These are phyloP conservation scores for Indicator indicator DNA, from an alignment of 2,113 vertebrate species.

Conservation along the genomic window DNA sequence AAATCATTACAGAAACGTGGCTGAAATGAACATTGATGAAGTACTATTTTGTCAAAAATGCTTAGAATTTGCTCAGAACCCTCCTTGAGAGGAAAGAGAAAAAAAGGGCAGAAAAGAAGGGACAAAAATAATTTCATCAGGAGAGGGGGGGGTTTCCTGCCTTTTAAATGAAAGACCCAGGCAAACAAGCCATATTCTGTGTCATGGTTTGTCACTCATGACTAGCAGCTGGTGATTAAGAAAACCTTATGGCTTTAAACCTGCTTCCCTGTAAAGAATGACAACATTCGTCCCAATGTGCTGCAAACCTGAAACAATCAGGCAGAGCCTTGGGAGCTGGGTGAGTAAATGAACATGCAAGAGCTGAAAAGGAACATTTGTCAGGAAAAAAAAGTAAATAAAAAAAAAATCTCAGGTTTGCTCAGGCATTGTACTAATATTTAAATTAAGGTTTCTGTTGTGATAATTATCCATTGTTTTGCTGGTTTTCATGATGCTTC, in stretches of 20 bases:
- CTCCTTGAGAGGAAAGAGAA: not conserved
- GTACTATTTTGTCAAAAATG: not conserved
- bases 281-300: fast-evolving
- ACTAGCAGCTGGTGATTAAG: conserved; percentile 13
- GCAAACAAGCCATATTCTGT: not conserved
- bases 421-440: not conserved
- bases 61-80: not conserved
- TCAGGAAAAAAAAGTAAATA: not conserved
- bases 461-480: not conserved
- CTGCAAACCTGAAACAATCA: not conserved
- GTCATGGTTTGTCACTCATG: conserved; percentile 14
- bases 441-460: not conserved
- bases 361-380: not conserved
- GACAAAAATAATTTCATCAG: not conserved
- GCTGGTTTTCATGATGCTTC: not conserved
- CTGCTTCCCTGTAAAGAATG: not conserved
- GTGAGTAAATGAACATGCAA: not conserved
- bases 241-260: not conserved
- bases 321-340: not conserved
- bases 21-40: not conserved
- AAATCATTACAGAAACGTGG: not conserved
- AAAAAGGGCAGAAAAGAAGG: not conserved
- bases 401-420: not conserved
- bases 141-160: not conserved
- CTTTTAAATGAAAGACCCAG: not conserved